phyloP scores from a whole-genome alignment of 2,888 invertebrate genomes.

The Eubasilissa splendida region DNA sequence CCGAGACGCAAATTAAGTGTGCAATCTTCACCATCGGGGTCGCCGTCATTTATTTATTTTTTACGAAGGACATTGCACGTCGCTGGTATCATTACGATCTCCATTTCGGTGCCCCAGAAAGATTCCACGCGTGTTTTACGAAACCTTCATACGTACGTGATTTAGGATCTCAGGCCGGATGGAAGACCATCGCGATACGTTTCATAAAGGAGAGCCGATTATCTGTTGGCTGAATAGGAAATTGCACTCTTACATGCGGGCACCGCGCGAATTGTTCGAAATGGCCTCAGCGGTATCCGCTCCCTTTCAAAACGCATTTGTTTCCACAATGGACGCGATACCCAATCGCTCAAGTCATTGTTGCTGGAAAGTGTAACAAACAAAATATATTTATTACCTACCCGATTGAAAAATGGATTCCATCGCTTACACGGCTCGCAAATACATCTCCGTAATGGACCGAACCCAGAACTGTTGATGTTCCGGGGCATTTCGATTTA shows the following conservation, averaged over 20 bases:
- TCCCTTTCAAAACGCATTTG: slow-evolving; percentile 42
- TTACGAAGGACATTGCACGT: slow-evolving; percentile 7
- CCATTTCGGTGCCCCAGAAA: slow-evolving; percentile 20
- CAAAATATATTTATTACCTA: not conserved
- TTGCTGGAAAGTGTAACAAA: slow-evolving; percentile 26
- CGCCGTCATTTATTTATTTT: not conserved
- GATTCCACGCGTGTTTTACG: slow-evolving; percentile 21
- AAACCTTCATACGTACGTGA: slow-evolving; percentile 12
- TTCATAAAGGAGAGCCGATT: slow-evolving; percentile 26
- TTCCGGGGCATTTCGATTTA: not conserved
- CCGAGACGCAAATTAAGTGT: too few species aligned
- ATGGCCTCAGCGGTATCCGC: slow-evolving; percentile 50
- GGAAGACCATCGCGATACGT: slow-evolving; percentile 34
- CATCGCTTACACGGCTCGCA: too few species aligned
- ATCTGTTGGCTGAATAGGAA: slow-evolving; percentile 50
- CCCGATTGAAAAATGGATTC: too few species aligned
- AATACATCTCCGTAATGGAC: too few species aligned
- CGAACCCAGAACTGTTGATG: too few species aligned
- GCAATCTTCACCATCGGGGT: too few species aligned
- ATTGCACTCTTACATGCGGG: slow-evolving; percentile 52
- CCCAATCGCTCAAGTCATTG: slow-evolving; percentile 34
- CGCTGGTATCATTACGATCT: not conserved
- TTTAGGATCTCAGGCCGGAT: slow-evolving; percentile 35
- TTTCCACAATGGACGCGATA: slow-evolving; percentile 29
- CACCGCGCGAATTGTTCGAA: slow-evolving; percentile 23